Percentiles rank a stretch among this genome's conserved stretches.
Evolutionary conservation across 2,113 vertebrate genomes (phyloP).

Genomic region (Pionites leucogaster): DNA sequence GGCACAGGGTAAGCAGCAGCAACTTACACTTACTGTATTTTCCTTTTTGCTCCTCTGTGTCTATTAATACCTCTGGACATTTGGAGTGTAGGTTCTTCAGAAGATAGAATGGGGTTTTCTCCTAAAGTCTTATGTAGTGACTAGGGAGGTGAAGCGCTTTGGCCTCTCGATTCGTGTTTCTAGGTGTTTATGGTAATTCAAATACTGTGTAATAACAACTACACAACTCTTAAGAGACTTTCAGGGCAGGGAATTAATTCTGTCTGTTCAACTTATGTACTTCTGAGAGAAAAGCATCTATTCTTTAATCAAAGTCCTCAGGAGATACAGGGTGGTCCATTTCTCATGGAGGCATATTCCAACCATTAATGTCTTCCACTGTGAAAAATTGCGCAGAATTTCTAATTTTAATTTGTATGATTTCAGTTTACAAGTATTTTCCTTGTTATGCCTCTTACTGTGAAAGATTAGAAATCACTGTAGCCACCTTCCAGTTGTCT

Average conservation of each 20-base stretch:
- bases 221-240: neutral
- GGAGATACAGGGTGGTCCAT: neutral
- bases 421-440: neutral
- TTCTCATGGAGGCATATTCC: neutral
- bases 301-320: neutral
- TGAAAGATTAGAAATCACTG: neutral
- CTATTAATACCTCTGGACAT: neutral
- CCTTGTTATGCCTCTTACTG: neutral
- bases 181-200: neutral
- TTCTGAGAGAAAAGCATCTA: neutral
- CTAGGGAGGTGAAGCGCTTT: neutral
- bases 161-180: neutral
- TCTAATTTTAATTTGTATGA: neutral
- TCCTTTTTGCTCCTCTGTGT: neutral
- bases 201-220: neutral
- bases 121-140: neutral
- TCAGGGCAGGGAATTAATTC: neutral
- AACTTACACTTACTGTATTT: neutral
- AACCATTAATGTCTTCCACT: neutral
- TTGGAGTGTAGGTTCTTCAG: neutral
- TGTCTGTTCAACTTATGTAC: neutral
- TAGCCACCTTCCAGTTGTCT: neutral
- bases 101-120: neutral
- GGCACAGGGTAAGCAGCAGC: neutral
- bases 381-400: neutral